These are phyloP conservation scores for Rhynchomys soricoides DNA, from an alignment of 2,113 vertebrate species.

Conservation along the genomic window DNA sequence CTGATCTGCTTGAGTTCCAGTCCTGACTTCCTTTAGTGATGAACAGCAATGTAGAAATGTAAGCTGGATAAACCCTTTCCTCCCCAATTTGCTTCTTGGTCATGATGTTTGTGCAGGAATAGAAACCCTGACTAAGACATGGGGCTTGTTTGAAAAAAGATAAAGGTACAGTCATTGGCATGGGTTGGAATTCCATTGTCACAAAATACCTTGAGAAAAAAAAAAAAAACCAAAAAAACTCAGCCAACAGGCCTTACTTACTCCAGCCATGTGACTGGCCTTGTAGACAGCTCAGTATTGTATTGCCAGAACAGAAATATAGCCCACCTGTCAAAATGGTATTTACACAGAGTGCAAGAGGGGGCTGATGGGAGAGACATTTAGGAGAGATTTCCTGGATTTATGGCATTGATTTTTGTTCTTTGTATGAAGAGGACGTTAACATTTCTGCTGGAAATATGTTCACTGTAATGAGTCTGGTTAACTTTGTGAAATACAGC, in stretches of 20 bases:
- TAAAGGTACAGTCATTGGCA: background rate
- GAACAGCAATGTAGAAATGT: too few relatives aligned
- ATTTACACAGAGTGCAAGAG: slow-evolving; percentile 56
- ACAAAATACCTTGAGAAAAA: slow-evolving; percentile 40
- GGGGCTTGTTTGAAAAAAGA: slow-evolving; percentile 60
- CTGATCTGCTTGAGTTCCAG: too few relatives aligned
- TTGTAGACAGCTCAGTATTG: background rate
- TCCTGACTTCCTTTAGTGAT: too few relatives aligned
- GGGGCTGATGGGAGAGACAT: slow-evolving; percentile 53
- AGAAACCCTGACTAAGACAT: too few relatives aligned
- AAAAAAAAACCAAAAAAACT: slow-evolving; percentile 2
- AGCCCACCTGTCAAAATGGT: slow-evolving; percentile 60
- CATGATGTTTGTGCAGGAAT: too few relatives aligned
- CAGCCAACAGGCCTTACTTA: background rate
- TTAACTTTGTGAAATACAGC: slow-evolving; percentile 77
- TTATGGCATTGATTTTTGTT: slow-evolving; percentile 79
- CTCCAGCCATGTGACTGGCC: background rate
- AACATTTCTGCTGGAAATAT: slow-evolving; percentile 72
- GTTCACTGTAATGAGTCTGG: slow-evolving; percentile 73
- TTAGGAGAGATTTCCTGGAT: slow-evolving; percentile 73
- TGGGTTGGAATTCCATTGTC: slow-evolving; percentile 18
- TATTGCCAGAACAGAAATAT: slow-evolving; percentile 28
- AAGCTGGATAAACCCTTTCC: too few relatives aligned
- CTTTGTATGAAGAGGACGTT: slow-evolving; percentile 77
- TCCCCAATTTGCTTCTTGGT: too few relatives aligned